Conservation (phyloP, 2,888 invertebrate species). For the Catocala sponsa region DNA sequence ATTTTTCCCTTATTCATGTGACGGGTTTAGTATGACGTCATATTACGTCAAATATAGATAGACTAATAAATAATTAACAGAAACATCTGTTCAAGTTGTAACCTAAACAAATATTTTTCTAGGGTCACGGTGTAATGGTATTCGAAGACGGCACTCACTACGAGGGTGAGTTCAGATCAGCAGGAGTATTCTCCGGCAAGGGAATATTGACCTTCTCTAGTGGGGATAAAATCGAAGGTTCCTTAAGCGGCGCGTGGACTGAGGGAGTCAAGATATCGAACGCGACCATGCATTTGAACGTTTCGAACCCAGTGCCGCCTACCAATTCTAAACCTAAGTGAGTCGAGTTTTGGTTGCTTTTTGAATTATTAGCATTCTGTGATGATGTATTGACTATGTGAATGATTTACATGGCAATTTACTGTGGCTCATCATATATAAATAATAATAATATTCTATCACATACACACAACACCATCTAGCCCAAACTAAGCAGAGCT, state of each 20-base stretch:
- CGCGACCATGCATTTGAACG: slow-evolving; percentile 91
- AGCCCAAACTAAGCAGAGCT: no score
- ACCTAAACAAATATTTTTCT: slow-evolving; percentile 2
- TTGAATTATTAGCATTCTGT: neutral
- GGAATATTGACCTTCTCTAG: slow-evolving; percentile 94
- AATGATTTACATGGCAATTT: no score
- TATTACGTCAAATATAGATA: no score
- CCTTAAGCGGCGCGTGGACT: slow-evolving; percentile 92
- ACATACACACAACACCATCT: no score
- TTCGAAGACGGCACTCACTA: slow-evolving; percentile 96
- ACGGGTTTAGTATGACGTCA: no score
- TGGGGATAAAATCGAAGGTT: slow-evolving; percentile 92
- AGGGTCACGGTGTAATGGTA: slow-evolving; percentile 96
- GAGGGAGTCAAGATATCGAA: slow-evolving; percentile 93
- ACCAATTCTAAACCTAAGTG: slow-evolving; percentile 88
- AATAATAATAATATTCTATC: no score
- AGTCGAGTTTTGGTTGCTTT: slow-evolving; percentile 48
- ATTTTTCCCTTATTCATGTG: no score
- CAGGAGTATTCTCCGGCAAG: slow-evolving; percentile 93
- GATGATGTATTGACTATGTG: no score
- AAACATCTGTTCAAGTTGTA: no score
- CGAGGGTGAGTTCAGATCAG: slow-evolving; percentile 95
- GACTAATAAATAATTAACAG: no score
- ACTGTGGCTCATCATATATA: no score
- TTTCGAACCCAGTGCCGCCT: slow-evolving; percentile 87